A percentile compares a stretch with the other conserved stretches of the same genome.
Evolutionary conservation across 2,888 invertebrate species (phyloP).

Genomic region (Thymelicus lineola): DNA sequence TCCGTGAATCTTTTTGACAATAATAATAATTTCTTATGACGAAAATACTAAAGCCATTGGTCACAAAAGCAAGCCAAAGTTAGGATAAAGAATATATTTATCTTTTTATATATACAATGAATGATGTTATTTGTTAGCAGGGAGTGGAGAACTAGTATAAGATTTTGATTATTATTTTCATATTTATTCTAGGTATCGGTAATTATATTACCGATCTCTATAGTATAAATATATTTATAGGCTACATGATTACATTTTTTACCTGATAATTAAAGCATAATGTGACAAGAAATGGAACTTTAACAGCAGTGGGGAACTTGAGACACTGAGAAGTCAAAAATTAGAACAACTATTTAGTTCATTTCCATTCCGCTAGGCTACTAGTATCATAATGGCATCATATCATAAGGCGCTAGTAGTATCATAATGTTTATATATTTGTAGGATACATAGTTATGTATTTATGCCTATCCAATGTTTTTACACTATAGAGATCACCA

Average conservation of each 20-base stretch:
- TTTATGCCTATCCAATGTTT: background rate
- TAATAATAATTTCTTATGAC: background rate
- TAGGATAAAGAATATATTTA: slow-evolving; percentile 53
- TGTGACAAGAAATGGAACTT: too few relatives aligned
- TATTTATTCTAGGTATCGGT: slow-evolving; percentile 26
- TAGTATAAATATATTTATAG: background rate
- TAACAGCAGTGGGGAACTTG: too few relatives aligned
- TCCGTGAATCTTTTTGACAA: background rate
- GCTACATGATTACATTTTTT: too few relatives aligned
- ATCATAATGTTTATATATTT: too few relatives aligned
- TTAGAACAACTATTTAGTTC: background rate
- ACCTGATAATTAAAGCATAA: too few relatives aligned
- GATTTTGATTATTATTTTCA: slow-evolving; percentile 28
- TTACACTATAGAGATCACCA: slow-evolving; percentile 1
- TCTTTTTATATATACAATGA: slow-evolving; percentile 46
- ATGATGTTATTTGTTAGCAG: slow-evolving; percentile 11
- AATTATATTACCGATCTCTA: background rate
- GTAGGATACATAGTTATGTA: too few relatives aligned
- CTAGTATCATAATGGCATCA: background rate
- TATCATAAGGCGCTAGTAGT: background rate
- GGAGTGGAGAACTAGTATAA: slow-evolving; percentile 27
- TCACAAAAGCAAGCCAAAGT: slow-evolving; percentile 79
- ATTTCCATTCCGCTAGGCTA: background rate
- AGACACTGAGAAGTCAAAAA: too few relatives aligned
- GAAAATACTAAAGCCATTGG: slow-evolving; percentile 53